Evolutionary conservation across 2,113 vertebrate genomes (phyloP), one percentile per base, ranked within the genome.

Genomic region (Onychostruthus taczanowskii): DNA sequence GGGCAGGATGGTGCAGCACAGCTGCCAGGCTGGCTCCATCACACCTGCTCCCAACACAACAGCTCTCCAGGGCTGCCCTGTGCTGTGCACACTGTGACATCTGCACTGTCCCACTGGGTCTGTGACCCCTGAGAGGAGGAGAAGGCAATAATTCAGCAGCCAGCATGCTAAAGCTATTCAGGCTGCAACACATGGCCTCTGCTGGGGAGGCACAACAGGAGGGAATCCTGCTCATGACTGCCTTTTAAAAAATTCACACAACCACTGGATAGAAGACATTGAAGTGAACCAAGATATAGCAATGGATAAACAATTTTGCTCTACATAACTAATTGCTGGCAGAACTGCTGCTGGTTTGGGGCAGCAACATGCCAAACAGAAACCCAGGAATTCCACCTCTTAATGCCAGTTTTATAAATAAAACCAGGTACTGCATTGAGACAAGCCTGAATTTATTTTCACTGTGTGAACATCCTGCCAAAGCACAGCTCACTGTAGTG

Each of bases 71-170:
- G 43, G 49, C 76, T 31, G 41, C 28, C 52, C 35, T 23, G 52
- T 37, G 81, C 83, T 73, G 64, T 2, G 1, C 37, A 21, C 31
- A 13, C 11, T 11, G 70, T 3, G 4, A 59, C 64, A 23, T 3
- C 39, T 55, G 28, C 46, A 16, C 66, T 15, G 52, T 11, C 59
- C 61, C 39, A 11, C 7, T 0, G 0, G 20, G 4, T n/a, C 35
- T 39, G 47, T 19, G 24, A 39, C 31, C 58, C 16, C 12, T 12
- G 33, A 30, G 47, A 35, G 47, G 41, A 75, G 68, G 28, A n/a
- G 43, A 75, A 61, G 73, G 62, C 62, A 83, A 0, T 1, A 50
- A 46, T 4, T 74, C n/a, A 49, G 56, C 47, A 83, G 67, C 5
- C 9, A 22, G 67, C 22, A 12, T 13, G 55, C 13, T 31, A 13